Base-by-base conservation (phyloP, 1,140 invertebrate genomes). In the Drosophila pruinosa region DNA sequence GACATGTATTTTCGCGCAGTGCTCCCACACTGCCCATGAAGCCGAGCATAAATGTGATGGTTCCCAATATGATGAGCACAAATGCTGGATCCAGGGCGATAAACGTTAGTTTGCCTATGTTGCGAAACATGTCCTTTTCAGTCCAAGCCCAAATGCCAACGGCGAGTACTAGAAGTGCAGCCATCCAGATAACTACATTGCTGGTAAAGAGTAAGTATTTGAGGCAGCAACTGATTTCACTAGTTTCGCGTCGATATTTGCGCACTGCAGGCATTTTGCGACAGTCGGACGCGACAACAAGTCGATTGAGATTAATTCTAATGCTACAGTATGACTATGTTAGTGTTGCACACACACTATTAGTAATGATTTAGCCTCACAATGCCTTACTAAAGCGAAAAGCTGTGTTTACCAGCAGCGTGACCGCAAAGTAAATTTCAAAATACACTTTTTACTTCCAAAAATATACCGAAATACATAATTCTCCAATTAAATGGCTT, bases 21-120 rank as follows among this genome's bases (percentile, higher is more conserved):
- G 98, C 98, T 58, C 98, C 98, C n/a, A 99, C 95, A 93, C 98
- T 99, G 43, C 98, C 98, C 67, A 97, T 97, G 91, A 99, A 99
- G 19, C 98, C 98, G 85, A 99, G 98, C 81, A 98, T 94, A 91
- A 98, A 99, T 79, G 97, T 98, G 62, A 99, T 94, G 50, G 95
- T 94, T 61, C 97, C 98, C 86, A 96, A 94, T 91, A 98, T 95
- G 91, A 99, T 98, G 69, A 99, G 93, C 61, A 99, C 94, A 92
- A 99, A 98, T 34, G 98, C 98, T 50, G 98, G 98, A 93, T 99
- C 98, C 47, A 99, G 92, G 4, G 97, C 96, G 57, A 99, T 95
- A 78, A 95, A 95, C 10, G 97, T 97, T n/a, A 98, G 93, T 72
- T 96, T 94, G 19, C 95, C 94, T 34, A 99, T 93, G 92, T 98